A percentile compares a stretch with the other conserved stretches of the same genome.
Conservation (phyloP, 2,113 vertebrate genomes). For the Rostratula benghalensis region DNA sequence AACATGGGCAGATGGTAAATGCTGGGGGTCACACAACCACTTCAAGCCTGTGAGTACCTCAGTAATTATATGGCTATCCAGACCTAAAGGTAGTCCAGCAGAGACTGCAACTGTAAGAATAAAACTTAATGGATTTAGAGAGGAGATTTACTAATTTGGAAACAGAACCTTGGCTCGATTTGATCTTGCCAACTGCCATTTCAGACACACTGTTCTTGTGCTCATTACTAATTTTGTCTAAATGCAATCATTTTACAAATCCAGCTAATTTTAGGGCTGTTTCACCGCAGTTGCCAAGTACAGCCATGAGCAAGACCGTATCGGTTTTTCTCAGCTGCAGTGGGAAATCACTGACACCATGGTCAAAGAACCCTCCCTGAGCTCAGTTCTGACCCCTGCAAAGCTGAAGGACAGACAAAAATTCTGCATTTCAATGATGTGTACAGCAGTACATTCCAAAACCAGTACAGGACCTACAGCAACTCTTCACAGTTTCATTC, state of each 20-base stretch:
- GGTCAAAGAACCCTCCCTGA: background rate
- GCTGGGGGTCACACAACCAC: background rate
- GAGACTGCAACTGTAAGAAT: background rate
- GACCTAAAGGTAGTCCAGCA: background rate
- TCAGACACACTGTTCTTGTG: background rate
- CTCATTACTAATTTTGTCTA: background rate
- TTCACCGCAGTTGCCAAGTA: background rate
- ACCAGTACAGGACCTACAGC: background rate
- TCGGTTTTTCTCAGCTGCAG: background rate
- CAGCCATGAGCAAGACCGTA: background rate
- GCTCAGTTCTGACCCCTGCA: background rate
- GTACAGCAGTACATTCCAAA: background rate
- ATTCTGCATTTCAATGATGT: background rate
- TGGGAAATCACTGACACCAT: background rate
- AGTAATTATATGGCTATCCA: background rate
- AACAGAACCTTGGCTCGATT: background rate
- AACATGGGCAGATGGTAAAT: background rate
- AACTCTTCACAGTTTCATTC: background rate
- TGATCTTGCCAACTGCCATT: background rate
- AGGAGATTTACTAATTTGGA: background rate
- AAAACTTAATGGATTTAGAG: background rate
- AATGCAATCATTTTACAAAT: background rate
- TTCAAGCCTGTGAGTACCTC: background rate
- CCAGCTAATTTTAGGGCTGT: background rate
- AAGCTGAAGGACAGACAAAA: conserved; percentile 1